Base-by-base conservation (phyloP, 64 coral and sea anemone species). In the Catalaphyllia jardinei region DNA sequence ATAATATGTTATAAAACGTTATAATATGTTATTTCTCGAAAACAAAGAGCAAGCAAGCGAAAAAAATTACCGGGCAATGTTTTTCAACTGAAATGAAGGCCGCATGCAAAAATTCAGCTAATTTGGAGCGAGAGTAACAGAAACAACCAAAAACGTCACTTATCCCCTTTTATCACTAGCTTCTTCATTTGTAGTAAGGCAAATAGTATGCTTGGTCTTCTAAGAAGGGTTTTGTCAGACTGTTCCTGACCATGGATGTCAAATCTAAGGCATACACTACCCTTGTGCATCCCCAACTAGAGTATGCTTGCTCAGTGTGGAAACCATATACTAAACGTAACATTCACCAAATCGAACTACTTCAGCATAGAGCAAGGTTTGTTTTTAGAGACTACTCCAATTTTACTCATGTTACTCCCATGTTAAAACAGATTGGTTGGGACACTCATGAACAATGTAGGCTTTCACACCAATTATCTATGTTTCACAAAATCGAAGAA, bases 341-440 rank as follows among this genome's bases (percentile, higher is more conserved):
- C 57, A 92, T 76, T 31, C 3, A 86, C 38, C n/a, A 76, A 62
- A 52, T 92, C 16, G 80, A 92, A 52, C 76, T 61, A 28, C 72
- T 92, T 39, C 90, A 92, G 25, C 67, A 72, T 25, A 88, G 71
- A 75, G 86, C 92, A 74, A 60, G 92, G 49, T 88, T 93, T 72
- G 86, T 93, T 28, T 39, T 73, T 38, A 52, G 24, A 20, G 71
- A 71, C 72, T 89, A 86, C 28, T 46, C 78, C 6, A 28, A 31
- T 30, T 69, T 29, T 50, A 55, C 51, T 60, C 73, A 33, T 51
- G 57, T 92, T 24, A 52, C 60, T 19, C 60, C 42, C 13, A 71
- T 92, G 62, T 15, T 92, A 4, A 79, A 75, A 22, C 38, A 78
- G 38, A 60, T 79, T 38, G 46, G 79, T 9, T 86, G 82, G 85